These are phyloP conservation scores for Eucidaris tribuloides DNA, from an alignment of 35 echinoderm and acorn worm species.

Conservation along the genomic window DNA sequence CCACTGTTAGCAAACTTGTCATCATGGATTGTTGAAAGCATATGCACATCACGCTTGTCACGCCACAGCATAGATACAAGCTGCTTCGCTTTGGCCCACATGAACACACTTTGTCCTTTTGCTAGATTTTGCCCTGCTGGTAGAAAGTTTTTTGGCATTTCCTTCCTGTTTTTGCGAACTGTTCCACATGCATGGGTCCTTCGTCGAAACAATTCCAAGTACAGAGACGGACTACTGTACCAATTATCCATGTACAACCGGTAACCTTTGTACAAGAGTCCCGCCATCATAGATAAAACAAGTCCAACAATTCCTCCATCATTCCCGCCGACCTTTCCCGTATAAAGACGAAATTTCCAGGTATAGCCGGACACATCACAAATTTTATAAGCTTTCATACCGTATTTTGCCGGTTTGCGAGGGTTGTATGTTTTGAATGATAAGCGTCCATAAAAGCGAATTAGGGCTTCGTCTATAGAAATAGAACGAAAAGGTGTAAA, in stretches of 20 bases:
- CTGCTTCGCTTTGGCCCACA: not conserved
- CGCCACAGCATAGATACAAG: not conserved
- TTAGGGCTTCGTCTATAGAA: slow-evolving; percentile 7
- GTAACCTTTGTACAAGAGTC: not conserved
- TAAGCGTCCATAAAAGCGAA: not conserved
- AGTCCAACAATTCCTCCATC: not conserved
- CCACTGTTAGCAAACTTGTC: not conserved
- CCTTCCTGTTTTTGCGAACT: not conserved
- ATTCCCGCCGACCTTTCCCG: not conserved
- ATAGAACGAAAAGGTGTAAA: slow-evolving; percentile 14
- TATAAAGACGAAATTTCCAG: not conserved
- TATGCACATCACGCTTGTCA: slow-evolving; percentile 1
- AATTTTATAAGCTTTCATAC: slow-evolving; percentile 3
- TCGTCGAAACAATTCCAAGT: not conserved
- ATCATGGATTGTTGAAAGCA: slow-evolving; percentile 20
- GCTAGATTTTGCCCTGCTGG: not conserved
- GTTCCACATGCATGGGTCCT: slow-evolving; percentile 30
- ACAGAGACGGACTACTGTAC: slow-evolving; percentile 24
- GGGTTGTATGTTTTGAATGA: not conserved
- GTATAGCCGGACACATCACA: slow-evolving; percentile 18
- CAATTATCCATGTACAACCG: slow-evolving; percentile 27
- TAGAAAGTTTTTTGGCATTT: slow-evolving; percentile 1
- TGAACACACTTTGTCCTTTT: not conserved
- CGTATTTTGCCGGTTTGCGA: not conserved
- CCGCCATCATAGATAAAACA: not conserved